Evolutionary conservation across 1,140 invertebrate genomes (phyloP), one percentile per base, ranked within the genome.

Genomic region (Dryas iulia): DNA sequence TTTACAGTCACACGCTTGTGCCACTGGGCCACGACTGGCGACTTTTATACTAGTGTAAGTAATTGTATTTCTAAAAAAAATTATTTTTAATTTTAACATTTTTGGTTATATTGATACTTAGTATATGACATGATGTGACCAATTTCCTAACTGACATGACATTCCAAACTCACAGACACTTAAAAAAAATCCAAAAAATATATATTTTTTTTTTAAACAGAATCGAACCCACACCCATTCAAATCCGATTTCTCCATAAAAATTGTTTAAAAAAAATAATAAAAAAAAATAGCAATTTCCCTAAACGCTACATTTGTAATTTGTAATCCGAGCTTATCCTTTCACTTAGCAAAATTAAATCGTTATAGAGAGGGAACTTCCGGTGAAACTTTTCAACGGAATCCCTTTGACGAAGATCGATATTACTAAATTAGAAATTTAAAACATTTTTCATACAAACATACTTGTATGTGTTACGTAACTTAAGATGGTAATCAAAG

Each of bases 271-370:
- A 35, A 47, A 21, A 39, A n/a, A n/a, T n/a, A n/a, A n/a, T n/a
- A n/a, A 59, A 60, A 60, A 68, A 61, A 68, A 68, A 62, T 56
- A 39, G 64, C 56, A 52, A 61, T 70, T 70, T 56, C 6, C 14
- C 57, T 60, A 35, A 70, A 65, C 47, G 39, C 7, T 66, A 63
- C 57, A 64, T 71, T 59, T 23, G 69, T 70, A 70, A 74, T 67
- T 67, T 71, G 59, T 74, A 74, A 74, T 60, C 66, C 56, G 14
- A 53, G 53, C 35, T 67, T 60, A 70, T 62, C 62, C 71, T 53
- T 66, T 78, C 73, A 75, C 76, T 78, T 76, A 76, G 68, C 73
- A 59, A 75, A 78, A 78, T 78, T 78, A 78, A 76, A 73, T 72
- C 69, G 64, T 73, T 74, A 28, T 12, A 62, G 28, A 66, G 53